A percentile compares a stretch with the other conserved stretches of the same genome.
These are phyloP conservation scores for Escarpia spicata DNA, from an alignment of 2,888 invertebrate species.

Conservation along the genomic window DNA sequence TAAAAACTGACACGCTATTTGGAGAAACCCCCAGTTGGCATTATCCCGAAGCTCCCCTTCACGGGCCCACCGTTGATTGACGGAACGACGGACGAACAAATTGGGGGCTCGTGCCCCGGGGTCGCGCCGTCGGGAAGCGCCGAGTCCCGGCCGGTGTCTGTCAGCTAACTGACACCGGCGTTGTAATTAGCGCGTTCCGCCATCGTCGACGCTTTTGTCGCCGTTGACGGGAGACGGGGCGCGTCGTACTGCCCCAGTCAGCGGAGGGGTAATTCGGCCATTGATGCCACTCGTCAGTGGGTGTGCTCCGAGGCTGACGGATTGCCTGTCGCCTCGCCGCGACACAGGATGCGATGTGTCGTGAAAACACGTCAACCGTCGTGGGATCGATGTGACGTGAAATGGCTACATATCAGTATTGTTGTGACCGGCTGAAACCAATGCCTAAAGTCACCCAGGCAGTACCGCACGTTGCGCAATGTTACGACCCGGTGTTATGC, in stretches of 20 bases:
- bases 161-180: neutral
- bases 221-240: neutral
- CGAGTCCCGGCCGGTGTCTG: neutral
- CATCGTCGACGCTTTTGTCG: neutral
- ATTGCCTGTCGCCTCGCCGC: neutral
- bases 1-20: neutral
- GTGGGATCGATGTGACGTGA: neutral
- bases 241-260: neutral
- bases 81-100: neutral
- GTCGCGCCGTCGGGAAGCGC: neutral
- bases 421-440: no score
- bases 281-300: neutral
- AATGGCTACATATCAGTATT: neutral
- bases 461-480: no score
- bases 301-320: neutral
- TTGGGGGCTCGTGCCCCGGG: neutral
- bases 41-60: neutral
- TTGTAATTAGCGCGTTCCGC: neutral
- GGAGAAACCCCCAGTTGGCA: neutral
- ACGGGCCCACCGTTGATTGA: neutral
- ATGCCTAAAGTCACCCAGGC: no score
- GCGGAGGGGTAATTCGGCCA: neutral
- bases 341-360: neutral
- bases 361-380: neutral
- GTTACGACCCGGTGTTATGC: no score